Evolutionary conservation across 1,140 invertebrate species (phyloP).

Genomic region (Piezodorus guildinii): DNA sequence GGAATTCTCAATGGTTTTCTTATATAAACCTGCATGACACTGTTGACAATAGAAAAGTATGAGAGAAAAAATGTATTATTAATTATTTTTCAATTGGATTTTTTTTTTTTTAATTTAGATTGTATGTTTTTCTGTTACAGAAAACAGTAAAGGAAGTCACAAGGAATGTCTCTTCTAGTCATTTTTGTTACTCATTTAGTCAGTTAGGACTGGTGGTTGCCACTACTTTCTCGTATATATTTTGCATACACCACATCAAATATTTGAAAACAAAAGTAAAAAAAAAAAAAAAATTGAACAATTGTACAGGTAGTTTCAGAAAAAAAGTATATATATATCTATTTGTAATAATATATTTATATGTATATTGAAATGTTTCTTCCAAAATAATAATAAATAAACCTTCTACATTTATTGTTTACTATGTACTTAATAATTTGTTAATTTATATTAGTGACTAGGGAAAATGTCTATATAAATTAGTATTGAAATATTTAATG

Average conservation of each 20-base stretch:
- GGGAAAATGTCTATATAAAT: background rate
- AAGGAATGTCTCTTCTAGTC: slow-evolving; percentile 19
- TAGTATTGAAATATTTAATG: background rate
- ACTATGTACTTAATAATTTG: slow-evolving; percentile 17
- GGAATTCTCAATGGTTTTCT: too few relatives aligned
- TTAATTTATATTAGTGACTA: slow-evolving; percentile 5
- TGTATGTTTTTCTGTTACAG: too few relatives aligned
- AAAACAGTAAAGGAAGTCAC: background rate
- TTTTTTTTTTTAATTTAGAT: too few relatives aligned
- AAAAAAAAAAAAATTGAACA: slow-evolving; percentile 1
- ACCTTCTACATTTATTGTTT: slow-evolving; percentile 13
- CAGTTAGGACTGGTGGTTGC: slow-evolving; percentile 16
- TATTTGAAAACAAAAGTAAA: slow-evolving; percentile 1
- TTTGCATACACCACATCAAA: slow-evolving; percentile 17
- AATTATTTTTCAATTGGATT: too few relatives aligned
- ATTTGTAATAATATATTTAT: slow-evolving; percentile 11
- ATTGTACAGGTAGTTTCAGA: slow-evolving; percentile 8
- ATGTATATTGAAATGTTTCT: slow-evolving; percentile 17
- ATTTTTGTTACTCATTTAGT: slow-evolving; percentile 22
- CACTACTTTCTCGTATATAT: slow-evolving; percentile 19
- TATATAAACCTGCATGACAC: too few relatives aligned
- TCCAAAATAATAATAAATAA: slow-evolving; percentile 14
- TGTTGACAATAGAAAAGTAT: too few relatives aligned
- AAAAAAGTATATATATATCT: slow-evolving; percentile 6
- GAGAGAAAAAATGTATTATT: too few relatives aligned